Evolutionary conservation across 2,888 invertebrate species (phyloP).

Genomic region (Blastobasis lacticolella): DNA sequence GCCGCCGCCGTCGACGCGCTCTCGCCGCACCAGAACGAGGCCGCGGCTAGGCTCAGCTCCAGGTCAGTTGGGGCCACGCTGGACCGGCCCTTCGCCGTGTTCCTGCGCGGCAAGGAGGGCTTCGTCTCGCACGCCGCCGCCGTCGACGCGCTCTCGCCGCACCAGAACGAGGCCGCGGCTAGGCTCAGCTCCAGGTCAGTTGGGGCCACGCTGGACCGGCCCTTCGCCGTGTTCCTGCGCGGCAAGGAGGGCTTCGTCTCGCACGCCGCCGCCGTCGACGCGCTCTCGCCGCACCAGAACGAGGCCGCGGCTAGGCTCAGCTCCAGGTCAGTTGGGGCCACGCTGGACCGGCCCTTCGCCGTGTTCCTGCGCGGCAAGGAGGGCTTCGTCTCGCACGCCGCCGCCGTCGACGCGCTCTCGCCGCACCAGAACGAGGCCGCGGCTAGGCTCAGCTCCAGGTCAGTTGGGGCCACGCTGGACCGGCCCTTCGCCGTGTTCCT

Average conservation of each 20-base stretch:
- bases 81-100: constrained; percentile 91
- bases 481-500: constrained; percentile 95
- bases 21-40: constrained; percentile 85
- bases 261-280: constrained; percentile 75
- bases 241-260: constrained; percentile 91
- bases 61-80: constrained; percentile 86
- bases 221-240: constrained; percentile 95
- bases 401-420: constrained; percentile 78
- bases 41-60: constrained; percentile 82
- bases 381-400: constrained; percentile 81
- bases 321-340: constrained; percentile 83
- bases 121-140: constrained; percentile 77
- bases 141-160: constrained; percentile 80
- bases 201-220: constrained; percentile 87
- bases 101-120: constrained; percentile 94
- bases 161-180: constrained; percentile 88
- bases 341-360: constrained; percentile 89
- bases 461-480: constrained; percentile 86
- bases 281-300: constrained; percentile 83
- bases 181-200: constrained; percentile 80
- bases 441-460: constrained; percentile 80
- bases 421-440: constrained; percentile 89
- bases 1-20: constrained; percentile 78
- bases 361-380: constrained; percentile 95
- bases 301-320: constrained; percentile 86